phyloP scores from a whole-genome alignment of 2,113 vertebrate genomes.

The Coregonus clupeaformis region DNA sequence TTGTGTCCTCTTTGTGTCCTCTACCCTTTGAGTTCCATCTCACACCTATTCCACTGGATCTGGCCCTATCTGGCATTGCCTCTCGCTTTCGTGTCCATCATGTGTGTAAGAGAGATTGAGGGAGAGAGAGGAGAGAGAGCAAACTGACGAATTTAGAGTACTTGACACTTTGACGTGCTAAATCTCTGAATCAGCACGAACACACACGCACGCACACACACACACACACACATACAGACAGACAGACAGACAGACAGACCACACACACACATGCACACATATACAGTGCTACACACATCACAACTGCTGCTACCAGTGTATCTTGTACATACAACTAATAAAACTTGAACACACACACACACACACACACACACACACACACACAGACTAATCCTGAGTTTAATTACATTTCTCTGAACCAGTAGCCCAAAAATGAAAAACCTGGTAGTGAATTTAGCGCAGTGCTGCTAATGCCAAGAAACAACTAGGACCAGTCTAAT shows the following conservation, averaged over 20 bases:
- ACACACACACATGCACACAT: background rate
- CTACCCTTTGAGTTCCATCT: too few relatives aligned
- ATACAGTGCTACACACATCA: too few relatives aligned
- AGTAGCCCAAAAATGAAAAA: background rate
- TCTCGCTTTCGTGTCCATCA: too few relatives aligned
- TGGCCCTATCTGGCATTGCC: too few relatives aligned
- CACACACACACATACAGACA: background rate
- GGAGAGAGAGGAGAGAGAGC: background rate
- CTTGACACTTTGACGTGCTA: constrained; percentile 8
- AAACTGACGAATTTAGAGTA: background rate
- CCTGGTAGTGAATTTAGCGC: background rate
- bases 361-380: background rate
- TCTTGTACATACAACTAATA: too few relatives aligned
- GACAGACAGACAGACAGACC: background rate
- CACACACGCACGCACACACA: background rate
- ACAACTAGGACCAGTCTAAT: constrained; percentile 7
- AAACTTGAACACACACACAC: background rate
- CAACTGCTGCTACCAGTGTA: too few relatives aligned
- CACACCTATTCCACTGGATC: too few relatives aligned
- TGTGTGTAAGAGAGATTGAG: background rate
- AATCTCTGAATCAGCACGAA: constrained; percentile 9
- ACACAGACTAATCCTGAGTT: constrained; percentile 1
- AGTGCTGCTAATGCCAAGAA: constrained; percentile 2
- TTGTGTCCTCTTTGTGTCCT: too few relatives aligned
- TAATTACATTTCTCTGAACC: constrained; percentile 1